These are phyloP conservation scores for Stegostoma tigrinum DNA, from an alignment of 2,113 vertebrate genomes.

Conservation along the genomic window DNA sequence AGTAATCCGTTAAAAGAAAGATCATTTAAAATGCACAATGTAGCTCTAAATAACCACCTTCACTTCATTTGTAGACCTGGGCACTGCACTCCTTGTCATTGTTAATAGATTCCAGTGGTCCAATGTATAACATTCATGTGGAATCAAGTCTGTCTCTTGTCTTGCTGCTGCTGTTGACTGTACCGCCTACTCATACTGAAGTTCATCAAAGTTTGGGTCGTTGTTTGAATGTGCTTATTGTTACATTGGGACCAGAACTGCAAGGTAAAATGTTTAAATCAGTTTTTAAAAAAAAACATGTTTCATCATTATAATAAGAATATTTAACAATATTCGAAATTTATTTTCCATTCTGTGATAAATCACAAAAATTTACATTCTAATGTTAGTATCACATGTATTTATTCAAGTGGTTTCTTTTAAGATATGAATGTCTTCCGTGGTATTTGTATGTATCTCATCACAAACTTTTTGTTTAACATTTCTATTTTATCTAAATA, in stretches of 20 bases:
- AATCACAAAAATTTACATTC: not conserved
- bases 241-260: conserved; percentile 65
- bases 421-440: not conserved
- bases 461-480: too few relatives aligned
- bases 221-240: conserved; percentile 68
- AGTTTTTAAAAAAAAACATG: not conserved
- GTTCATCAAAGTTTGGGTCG: conserved; percentile 76
- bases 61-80: conserved; percentile 64
- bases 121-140: conserved; percentile 67
- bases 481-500: too few relatives aligned
- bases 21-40: not conserved
- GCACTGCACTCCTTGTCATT: conserved; percentile 80
- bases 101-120: conserved; percentile 72
- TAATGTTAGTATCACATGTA: not conserved
- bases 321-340: not conserved
- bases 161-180: conserved; percentile 68
- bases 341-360: not conserved
- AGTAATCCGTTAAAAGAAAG: not conserved
- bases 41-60: not conserved
- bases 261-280: conserved; percentile 55
- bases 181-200: conserved; percentile 72
- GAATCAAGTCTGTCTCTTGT: conserved; percentile 73
- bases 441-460: too few relatives aligned
- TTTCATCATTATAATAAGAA: not conserved
- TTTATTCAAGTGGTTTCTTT: not conserved